phyloP scores from a whole-genome alignment of 2,888 invertebrate genomes.

The Octonoba sinensis region DNA sequence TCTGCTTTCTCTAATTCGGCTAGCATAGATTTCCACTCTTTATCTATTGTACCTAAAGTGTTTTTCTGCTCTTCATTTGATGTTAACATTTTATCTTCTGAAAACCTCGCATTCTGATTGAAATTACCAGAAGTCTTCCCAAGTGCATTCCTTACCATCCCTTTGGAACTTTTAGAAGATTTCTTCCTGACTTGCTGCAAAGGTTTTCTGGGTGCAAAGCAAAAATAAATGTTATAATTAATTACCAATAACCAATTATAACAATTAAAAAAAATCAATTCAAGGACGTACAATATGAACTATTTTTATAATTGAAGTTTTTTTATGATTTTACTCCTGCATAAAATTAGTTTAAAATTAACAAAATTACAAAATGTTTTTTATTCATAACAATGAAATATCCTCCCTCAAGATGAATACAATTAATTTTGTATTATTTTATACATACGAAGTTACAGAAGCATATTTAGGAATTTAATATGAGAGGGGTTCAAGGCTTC shows the following conservation, averaged over 20 bases:
- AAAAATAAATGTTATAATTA: neutral
- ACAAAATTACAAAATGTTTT: too few relatives aligned
- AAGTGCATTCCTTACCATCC: neutral
- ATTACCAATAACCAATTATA: neutral
- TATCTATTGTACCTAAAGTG: slow-evolving; percentile 24
- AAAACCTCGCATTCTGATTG: slow-evolving; percentile 1
- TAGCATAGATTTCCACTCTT: slow-evolving; percentile 44
- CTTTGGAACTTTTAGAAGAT: slow-evolving; percentile 11
- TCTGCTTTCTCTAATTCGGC: slow-evolving; percentile 39
- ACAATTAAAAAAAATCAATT: neutral
- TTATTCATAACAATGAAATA: too few relatives aligned
- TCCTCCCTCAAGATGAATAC: too few relatives aligned
- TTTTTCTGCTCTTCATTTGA: slow-evolving; percentile 45
- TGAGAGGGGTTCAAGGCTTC: too few relatives aligned
- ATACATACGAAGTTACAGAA: too few relatives aligned
- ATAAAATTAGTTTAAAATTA: too few relatives aligned
- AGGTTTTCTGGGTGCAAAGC: slow-evolving; percentile 29
- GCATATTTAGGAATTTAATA: too few relatives aligned
- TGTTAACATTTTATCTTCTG: slow-evolving; percentile 12
- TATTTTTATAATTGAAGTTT: too few relatives aligned
- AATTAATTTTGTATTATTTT: too few relatives aligned
- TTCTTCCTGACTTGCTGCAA: slow-evolving; percentile 22
- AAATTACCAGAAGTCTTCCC: slow-evolving; percentile 5
- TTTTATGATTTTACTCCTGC: too few relatives aligned
- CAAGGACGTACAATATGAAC: neutral